These are phyloP conservation scores for Notothenia coriiceps DNA, from an alignment of 2,113 vertebrate genomes.

Conservation along the genomic window DNA sequence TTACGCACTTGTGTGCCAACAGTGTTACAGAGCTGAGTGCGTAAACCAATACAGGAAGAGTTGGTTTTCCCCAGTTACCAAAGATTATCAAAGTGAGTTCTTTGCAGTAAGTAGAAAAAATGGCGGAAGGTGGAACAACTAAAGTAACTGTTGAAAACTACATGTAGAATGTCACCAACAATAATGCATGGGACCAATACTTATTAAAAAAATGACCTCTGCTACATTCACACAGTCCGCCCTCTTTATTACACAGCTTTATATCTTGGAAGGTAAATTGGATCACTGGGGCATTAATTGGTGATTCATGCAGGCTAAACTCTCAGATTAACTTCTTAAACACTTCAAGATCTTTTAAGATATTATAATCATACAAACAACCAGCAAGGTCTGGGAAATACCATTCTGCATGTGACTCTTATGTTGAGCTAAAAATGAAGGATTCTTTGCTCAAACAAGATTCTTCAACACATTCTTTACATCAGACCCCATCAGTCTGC, in stretches of 20 bases:
- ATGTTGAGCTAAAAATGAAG: background rate
- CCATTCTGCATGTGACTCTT: background rate
- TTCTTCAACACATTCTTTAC: background rate
- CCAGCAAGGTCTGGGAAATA: background rate
- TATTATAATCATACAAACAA: background rate
- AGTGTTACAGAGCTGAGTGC: background rate
- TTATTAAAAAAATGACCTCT: no score
- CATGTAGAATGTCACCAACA: no score
- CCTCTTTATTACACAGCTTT: no score
- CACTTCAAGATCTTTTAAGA: background rate
- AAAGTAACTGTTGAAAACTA: no score
- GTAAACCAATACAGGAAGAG: background rate
- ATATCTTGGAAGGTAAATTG: no score
- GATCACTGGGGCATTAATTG: background rate
- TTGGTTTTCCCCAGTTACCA: background rate
- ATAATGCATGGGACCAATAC: no score
- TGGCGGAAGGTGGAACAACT: no score
- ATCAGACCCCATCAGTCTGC: background rate
- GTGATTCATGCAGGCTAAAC: slow-evolving; percentile 44
- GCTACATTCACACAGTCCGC: no score
- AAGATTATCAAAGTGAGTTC: background rate
- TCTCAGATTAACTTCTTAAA: slow-evolving; percentile 32
- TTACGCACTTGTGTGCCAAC: no score
- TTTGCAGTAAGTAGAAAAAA: background rate
- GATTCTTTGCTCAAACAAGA: background rate